phyloP scores from a whole-genome alignment of 2,797 vertebrate species.

The Ptychadena robeensis region DNA sequence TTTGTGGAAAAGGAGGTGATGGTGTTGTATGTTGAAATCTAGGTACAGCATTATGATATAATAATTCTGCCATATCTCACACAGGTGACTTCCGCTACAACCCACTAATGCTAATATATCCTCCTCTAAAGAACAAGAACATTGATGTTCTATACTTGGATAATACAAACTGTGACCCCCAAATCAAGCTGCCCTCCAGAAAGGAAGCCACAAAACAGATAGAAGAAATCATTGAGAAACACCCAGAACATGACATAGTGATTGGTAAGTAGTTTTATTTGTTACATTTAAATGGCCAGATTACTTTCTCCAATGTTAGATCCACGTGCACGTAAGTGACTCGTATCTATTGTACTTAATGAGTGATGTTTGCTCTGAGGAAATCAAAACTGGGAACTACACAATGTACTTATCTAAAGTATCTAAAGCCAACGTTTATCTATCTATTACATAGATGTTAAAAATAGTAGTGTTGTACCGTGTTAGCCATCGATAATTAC shows the following conservation, averaged over 20 bases:
- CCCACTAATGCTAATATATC: conserved; percentile 82
- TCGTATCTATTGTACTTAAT: too few relatives aligned
- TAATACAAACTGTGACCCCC: conserved; percentile 91
- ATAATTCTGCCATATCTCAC: neutral
- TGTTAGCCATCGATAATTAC: too few relatives aligned
- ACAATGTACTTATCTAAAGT: too few relatives aligned
- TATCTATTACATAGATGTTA: too few relatives aligned
- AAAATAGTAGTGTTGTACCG: too few relatives aligned
- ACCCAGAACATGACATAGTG: conserved; percentile 82
- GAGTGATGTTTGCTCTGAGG: too few relatives aligned
- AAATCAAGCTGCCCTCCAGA: conserved; percentile 81
- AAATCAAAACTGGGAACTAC: too few relatives aligned
- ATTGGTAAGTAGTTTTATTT: conserved; percentile 81
- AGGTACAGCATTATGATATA: neutral
- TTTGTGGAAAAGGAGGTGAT: too few relatives aligned
- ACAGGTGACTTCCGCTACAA: conserved; percentile 93
- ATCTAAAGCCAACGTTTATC: too few relatives aligned
- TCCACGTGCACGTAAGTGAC: too few relatives aligned
- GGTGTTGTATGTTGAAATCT: neutral
- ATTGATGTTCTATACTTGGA: conserved; percentile 93
- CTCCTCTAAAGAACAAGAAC: conserved; percentile 76
- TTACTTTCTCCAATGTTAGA: too few relatives aligned
- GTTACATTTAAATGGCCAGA: neutral
- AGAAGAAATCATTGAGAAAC: conserved; percentile 83
- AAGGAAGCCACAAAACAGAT: conserved; percentile 84